phyloP scores from a whole-genome alignment of 2,888 invertebrate species.

The Oasisia sp. region DNA sequence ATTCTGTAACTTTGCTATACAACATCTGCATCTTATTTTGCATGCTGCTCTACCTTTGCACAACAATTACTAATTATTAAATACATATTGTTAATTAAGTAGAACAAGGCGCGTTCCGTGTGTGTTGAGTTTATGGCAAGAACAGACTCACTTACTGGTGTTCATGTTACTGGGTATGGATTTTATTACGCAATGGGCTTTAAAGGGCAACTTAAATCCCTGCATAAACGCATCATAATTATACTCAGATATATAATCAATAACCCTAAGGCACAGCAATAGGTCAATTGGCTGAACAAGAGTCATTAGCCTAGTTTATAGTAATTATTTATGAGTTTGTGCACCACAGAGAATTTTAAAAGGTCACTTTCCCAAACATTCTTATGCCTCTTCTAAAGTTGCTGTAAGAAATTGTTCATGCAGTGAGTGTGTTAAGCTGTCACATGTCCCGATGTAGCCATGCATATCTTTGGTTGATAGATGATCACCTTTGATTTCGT shows the following conservation, averaged over 20 bases:
- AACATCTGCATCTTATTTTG: background rate
- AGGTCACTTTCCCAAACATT: too few species aligned
- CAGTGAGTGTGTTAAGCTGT: too few species aligned
- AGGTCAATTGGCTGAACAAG: background rate
- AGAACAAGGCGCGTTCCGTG: background rate
- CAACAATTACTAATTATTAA: background rate
- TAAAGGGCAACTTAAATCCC: slow-evolving; percentile 8
- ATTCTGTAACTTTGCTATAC: background rate
- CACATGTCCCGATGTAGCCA: too few species aligned
- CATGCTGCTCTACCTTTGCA: background rate
- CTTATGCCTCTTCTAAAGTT: background rate
- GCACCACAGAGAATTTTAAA: background rate
- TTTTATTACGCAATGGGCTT: background rate
- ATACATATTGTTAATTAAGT: background rate
- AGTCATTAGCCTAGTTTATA: background rate
- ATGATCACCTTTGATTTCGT: too few species aligned
- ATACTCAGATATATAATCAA: background rate
- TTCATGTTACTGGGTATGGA: background rate
- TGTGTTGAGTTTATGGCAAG: background rate
- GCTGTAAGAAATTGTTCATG: background rate
- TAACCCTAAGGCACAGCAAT: background rate
- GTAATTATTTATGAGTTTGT: background rate
- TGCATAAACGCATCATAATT: background rate
- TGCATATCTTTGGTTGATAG: too few species aligned
- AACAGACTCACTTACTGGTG: background rate